Evolutionary conservation across 2,113 vertebrate species (phyloP).

Genomic region (Menura novaehollandiae): DNA sequence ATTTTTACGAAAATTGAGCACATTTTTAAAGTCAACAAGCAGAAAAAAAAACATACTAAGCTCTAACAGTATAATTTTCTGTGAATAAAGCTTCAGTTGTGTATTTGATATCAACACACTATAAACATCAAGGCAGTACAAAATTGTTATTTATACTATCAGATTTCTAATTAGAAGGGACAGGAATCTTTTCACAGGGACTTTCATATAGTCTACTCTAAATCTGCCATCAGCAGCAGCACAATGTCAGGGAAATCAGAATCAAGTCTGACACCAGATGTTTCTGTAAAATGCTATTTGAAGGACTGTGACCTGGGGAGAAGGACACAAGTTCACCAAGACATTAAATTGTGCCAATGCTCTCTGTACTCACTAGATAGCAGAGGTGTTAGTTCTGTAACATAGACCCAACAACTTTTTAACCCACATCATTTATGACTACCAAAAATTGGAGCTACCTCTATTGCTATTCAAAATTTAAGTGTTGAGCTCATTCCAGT

Average conservation of each 20-base stretch:
- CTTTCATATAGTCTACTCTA: neutral
- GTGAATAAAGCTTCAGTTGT: neutral
- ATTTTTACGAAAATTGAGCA: neutral
- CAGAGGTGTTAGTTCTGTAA: neutral
- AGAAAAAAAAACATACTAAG: neutral
- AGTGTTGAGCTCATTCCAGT: neutral
- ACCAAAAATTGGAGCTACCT: neutral
- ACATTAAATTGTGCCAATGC: neutral
- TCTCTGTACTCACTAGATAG: neutral
- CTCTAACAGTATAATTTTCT: neutral
- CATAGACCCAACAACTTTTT: neutral
- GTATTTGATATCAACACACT: neutral
- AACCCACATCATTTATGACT: neutral
- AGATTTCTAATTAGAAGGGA: neutral
- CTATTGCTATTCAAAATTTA: neutral
- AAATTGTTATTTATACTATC: neutral
- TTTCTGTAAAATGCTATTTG: neutral
- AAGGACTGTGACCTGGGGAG: neutral
- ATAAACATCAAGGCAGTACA: neutral
- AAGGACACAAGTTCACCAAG: fast-evolving
- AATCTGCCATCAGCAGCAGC: neutral
- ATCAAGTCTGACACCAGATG: neutral
- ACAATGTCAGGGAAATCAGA: neutral
- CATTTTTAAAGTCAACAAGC: neutral
- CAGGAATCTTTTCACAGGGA: neutral